phyloP scores from a whole-genome alignment of 2,888 invertebrate genomes.

The Drosophila atripex region DNA sequence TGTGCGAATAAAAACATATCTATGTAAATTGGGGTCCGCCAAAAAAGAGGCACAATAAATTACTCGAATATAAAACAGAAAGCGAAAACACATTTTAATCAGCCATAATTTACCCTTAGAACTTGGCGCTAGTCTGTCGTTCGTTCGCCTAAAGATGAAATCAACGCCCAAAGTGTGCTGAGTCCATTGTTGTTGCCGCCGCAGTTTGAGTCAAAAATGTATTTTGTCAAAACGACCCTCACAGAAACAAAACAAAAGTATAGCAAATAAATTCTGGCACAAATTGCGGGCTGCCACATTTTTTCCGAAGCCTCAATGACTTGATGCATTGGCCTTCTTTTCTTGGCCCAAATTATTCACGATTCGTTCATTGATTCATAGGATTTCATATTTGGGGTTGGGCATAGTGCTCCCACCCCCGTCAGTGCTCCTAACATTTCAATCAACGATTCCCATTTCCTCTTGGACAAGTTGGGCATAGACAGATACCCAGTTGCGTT shows the following conservation, averaged over 20 bases:
- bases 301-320: slow-evolving; percentile 13
- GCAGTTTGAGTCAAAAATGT: slow-evolving; percentile 25
- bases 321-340: slow-evolving; percentile 9
- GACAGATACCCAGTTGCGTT: slow-evolving; percentile 16
- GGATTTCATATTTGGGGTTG: neutral
- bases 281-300: slow-evolving; percentile 11
- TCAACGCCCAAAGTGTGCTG: slow-evolving; percentile 38
- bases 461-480: slow-evolving; percentile 23
- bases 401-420: slow-evolving; percentile 21
- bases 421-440: slow-evolving; percentile 4
- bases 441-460: slow-evolving; percentile 22
- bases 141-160: slow-evolving; percentile 25
- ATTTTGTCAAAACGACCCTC: slow-evolving; percentile 34
- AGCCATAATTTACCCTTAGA: slow-evolving; percentile 35
- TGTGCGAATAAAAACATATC: slow-evolving; percentile 45
- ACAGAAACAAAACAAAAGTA: slow-evolving; percentile 25
- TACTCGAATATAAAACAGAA: slow-evolving; percentile 29
- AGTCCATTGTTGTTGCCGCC: slow-evolving; percentile 31
- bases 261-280: slow-evolving; percentile 36
- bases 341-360: slow-evolving; percentile 1
- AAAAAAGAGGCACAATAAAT: slow-evolving; percentile 38
- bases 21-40: slow-evolving; percentile 39
- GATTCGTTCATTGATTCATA: neutral
- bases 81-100: slow-evolving; percentile 37
- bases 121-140: slow-evolving; percentile 27